Evolutionary conservation across 2,888 invertebrate species (phyloP).

Genomic region (Philereme vetulata): DNA sequence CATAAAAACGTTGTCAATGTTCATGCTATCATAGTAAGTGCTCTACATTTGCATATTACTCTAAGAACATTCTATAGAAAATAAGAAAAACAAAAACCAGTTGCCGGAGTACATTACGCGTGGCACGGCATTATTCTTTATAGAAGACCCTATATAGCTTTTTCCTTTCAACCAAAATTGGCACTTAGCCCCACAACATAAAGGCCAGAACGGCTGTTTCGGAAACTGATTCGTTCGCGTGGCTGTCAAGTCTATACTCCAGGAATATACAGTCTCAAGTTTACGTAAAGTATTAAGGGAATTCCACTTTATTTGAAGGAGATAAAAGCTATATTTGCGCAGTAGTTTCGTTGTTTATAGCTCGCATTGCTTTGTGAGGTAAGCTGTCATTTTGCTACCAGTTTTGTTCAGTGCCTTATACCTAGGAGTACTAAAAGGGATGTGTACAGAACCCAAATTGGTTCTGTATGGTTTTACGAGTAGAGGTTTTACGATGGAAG

Average conservation of each 20-base stretch:
- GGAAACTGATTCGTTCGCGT: slow-evolving; percentile 49
- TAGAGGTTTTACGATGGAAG: slow-evolving; percentile 17
- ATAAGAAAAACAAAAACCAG: slow-evolving; percentile 51
- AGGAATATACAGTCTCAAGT: slow-evolving; percentile 39
- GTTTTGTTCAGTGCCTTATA: slow-evolving; percentile 55
- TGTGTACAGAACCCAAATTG: slow-evolving; percentile 36
- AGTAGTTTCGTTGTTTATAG: slow-evolving; percentile 46
- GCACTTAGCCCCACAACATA: slow-evolving; percentile 47
- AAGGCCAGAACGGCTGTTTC: slow-evolving; percentile 50
- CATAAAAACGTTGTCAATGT: neutral
- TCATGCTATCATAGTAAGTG: neutral
- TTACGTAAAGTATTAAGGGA: slow-evolving; percentile 24
- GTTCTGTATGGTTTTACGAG: slow-evolving; percentile 26
- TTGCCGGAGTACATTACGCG: slow-evolving; percentile 61
- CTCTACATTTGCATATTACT: slow-evolving; percentile 16
- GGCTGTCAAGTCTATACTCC: slow-evolving; percentile 44
- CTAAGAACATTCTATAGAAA: slow-evolving; percentile 34
- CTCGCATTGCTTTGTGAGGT: slow-evolving; percentile 53
- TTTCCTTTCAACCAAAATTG: slow-evolving; percentile 52
- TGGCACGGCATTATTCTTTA: slow-evolving; percentile 45
- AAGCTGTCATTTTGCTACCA: slow-evolving; percentile 58
- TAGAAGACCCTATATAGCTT: slow-evolving; percentile 46
- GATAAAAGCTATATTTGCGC: slow-evolving; percentile 38
- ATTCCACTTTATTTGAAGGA: slow-evolving; percentile 33
- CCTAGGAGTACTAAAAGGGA: slow-evolving; percentile 40